Base-by-base conservation (phyloP, 2,888 invertebrate genomes). In the Drosophila macrospina region DNA sequence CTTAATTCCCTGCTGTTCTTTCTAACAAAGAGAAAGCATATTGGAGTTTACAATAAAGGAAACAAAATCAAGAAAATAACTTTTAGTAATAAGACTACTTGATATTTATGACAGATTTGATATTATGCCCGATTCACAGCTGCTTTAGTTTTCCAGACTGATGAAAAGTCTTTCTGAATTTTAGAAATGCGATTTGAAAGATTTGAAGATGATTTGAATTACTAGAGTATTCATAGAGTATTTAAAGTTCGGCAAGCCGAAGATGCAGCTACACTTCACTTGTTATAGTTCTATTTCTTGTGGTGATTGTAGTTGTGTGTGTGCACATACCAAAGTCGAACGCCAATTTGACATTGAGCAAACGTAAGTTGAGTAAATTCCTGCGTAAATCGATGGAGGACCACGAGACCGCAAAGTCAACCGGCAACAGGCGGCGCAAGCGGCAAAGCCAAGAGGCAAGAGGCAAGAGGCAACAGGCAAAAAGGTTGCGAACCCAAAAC, bases 281-380 rank as follows among this genome's bases (percentile, higher is more conserved):
- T 45, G 26, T 26, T 44, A 26, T 13, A n/a, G 13, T 26, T 44
- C 2, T 20, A 20, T 20, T 20, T 20, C 20, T 20, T 20, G 45
- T 30, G 30, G 45, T 30, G 30, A 20, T 32, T 47, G 16, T 20
- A n/a, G 11, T 4, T 24, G 20, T 34, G 20, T 39, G 39, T 41
- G 41, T 54, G 52, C 41, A 54, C 85, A 89, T 86, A 89, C 85
- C 85, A 88, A 72, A 77, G 77, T 77, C 80, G 80, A 73, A 77
- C 69, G 83, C 88, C 89, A 80, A 79, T 86, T 89, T 86, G 85
- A 86, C 85, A 86, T 86, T 86, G 85, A 86, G 85, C 78, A 81
- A 80, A 75, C 73, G 89, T 69, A 86, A 87, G 83, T 83, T 72
- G 69, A 69, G 67, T 15, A 61, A 88, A 88, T 84, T 88, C 80